phyloP scores from a whole-genome alignment of 2,113 vertebrate genomes.

The Polypterus senegalus region DNA sequence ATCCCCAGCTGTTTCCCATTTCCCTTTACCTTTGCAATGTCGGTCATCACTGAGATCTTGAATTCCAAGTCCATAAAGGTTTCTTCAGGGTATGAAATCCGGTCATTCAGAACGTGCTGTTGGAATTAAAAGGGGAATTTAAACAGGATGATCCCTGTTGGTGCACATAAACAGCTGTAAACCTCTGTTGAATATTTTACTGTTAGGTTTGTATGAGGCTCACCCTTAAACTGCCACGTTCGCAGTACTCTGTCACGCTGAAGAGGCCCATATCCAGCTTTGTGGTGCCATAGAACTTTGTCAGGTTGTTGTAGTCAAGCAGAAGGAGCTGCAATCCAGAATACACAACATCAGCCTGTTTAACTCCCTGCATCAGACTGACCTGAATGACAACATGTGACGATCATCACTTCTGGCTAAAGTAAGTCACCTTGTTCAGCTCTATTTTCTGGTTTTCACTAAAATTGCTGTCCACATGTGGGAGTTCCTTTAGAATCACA shows the following conservation, averaged over 20 bases:
- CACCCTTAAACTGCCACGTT: slow-evolving; percentile 88
- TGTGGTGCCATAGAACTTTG: slow-evolving; percentile 94
- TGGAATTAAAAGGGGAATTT: slow-evolving; percentile 11
- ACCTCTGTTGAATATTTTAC: not conserved
- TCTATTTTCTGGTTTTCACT: slow-evolving; percentile 78
- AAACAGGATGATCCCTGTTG: not conserved
- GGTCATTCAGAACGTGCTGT: slow-evolving; percentile 86
- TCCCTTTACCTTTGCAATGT: slow-evolving; percentile 84
- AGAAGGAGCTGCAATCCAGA: slow-evolving; percentile 57
- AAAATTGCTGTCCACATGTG: slow-evolving; percentile 72
- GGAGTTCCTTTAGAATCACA: slow-evolving; percentile 83
- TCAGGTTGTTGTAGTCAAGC: slow-evolving; percentile 94
- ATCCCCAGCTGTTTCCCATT: too few relatives aligned
- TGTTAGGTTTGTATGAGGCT: slow-evolving; percentile 14
- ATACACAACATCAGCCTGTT: not conserved
- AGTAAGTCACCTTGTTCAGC: slow-evolving; percentile 66
- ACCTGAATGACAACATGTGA: not conserved
- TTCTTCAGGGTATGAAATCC: slow-evolving; percentile 86
- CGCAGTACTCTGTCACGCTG: slow-evolving; percentile 82
- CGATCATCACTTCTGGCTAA: not conserved
- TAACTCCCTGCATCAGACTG: too few relatives aligned
- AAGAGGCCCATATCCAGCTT: slow-evolving; percentile 80
- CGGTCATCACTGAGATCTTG: slow-evolving; percentile 94
- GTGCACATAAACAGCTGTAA: not conserved
- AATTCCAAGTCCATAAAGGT: slow-evolving; percentile 98